Evolutionary conservation across 1,140 invertebrate species (phyloP), one percentile per base, ranked within the genome.

Genomic region (Melanaphis sacchari): DNA sequence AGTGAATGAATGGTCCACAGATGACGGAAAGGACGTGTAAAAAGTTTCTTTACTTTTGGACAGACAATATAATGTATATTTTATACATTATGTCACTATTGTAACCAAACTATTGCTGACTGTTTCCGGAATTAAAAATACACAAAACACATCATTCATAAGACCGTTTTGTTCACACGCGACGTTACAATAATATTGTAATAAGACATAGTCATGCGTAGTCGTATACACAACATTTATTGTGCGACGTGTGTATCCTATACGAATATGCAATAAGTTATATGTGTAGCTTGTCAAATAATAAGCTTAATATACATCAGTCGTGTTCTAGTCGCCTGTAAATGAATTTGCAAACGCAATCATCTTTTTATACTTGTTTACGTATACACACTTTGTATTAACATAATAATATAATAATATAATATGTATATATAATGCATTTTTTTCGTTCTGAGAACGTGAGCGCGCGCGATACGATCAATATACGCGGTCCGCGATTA

Each of bases 301-400:
- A 26, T 84, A 41, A 22, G 22, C 82, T 26, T 15, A 40, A 41
- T 81, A 31, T 31, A 59, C 11, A 24, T 82, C 36, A 2, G 36
- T 82, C 36, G 81, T 82, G 36, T 40, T 7, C 38, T 11, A 26
- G 22, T 84, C 38, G 82, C 24, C 24, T 40, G 82, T 40, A 26
- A 91, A 81, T 31, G 5, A 81, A 84, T 90, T 91, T 76, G 66
- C 40, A 26, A 43, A 91, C 90, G 8, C 24, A 91, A 21, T 91
- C 31, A 43, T 43, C 46, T 81, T 76, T 46, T 43, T 43, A 18
- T n/a, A n/a, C n/a, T n/a, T n/a, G 31, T 66, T 4, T 21, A 7
- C n/a, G 0, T 24, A 21, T 31, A n/a, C 31, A 49, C 46, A n/a
- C 8, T 1, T 5, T n/a, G 36, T 82, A 38, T 21, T 22, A 36